These are phyloP conservation scores for Myxocyprinus asiaticus DNA, from an alignment of 2,113 vertebrate species.

Conservation along the genomic window DNA sequence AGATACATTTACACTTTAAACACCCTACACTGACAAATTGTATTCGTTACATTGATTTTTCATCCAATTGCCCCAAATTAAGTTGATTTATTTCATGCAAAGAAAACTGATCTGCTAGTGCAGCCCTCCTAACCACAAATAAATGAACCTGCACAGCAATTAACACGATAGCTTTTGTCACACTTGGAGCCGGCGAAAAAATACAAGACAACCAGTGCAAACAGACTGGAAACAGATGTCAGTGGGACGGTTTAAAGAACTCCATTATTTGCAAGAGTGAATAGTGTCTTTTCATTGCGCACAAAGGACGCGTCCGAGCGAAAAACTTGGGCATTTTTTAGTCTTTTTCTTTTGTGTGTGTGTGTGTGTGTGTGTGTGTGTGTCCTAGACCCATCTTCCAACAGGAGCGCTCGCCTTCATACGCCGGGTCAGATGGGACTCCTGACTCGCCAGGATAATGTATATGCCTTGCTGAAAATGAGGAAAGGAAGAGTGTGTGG, in stretches of 20 bases:
- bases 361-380: constrained; percentile 24
- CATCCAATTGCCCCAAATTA: constrained; percentile 86
- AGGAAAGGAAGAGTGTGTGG: constrained; percentile 44
- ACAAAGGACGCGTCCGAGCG: constrained; percentile 87
- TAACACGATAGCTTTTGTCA: constrained; percentile 44
- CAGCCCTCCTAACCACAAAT: constrained; percentile 61
- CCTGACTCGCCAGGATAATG: constrained; percentile 31
- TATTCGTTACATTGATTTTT: constrained; percentile 84
- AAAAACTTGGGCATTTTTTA: constrained; percentile 74
- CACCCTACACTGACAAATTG: constrained; percentile 66
- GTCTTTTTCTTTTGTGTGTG: constrained; percentile 55
- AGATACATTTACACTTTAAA: constrained; percentile 46
- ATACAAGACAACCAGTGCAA: constrained; percentile 56
- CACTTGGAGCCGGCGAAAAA: constrained; percentile 39
- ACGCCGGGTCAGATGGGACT: constrained; percentile 46
- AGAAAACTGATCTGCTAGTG: constrained; percentile 81
- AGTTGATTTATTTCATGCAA: constrained; percentile 88
- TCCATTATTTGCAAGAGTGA: constrained; percentile 70
- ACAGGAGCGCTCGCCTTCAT: constrained; percentile 36
- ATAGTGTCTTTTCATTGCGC: constrained; percentile 57
- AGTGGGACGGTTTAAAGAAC: constrained; percentile 64
- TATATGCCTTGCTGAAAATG: constrained; percentile 11
- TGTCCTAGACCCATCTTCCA: constrained; percentile 59
- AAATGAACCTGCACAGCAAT: constrained; percentile 67
- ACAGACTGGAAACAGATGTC: constrained; percentile 80